Percentiles rank a stretch among this genome's conserved stretches.
Conservation (phyloP, 2,797 vertebrate species). For the Myotis daubentonii region DNA sequence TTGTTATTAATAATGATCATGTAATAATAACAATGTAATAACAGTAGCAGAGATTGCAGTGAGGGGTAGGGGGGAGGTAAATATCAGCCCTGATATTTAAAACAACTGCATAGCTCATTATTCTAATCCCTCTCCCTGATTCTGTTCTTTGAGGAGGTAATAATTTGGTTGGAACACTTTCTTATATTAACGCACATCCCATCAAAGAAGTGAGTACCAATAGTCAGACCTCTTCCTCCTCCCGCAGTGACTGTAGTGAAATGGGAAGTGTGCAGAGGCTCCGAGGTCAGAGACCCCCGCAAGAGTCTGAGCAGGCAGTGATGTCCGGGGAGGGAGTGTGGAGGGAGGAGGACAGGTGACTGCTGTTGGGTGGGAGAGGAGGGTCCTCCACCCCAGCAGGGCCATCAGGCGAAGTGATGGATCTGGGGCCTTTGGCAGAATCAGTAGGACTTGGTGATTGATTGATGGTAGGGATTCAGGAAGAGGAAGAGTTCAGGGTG, state of each 20-base stretch:
- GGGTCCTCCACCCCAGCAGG: rapidly evolving
- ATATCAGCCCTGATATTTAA: neutral
- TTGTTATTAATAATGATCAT: neutral
- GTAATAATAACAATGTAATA: neutral
- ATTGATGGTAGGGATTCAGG: neutral
- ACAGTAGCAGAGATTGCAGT: neutral
- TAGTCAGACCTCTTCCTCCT: neutral
- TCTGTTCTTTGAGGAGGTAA: neutral
- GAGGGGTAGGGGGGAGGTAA: neutral
- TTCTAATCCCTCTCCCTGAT: neutral
- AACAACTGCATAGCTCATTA: neutral
- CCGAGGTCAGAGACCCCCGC: neutral
- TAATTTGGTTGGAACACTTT: neutral
- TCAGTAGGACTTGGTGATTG: neutral
- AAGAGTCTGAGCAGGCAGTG: too few relatives aligned
- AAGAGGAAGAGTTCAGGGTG: neutral
- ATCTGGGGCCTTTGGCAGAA: neutral
- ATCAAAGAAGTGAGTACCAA: neutral
- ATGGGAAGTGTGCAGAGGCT: neutral
- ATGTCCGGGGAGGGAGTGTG: too few relatives aligned
- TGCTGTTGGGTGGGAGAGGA: neutral
- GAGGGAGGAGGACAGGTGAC: too few relatives aligned
- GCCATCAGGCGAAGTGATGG: neutral
- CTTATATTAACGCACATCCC: neutral
- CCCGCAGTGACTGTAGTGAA: neutral